A percentile compares a stretch with the other conserved stretches of the same genome.
Conservation (phyloP, 2,888 invertebrate genomes). For the Hymenopus coronatus region DNA sequence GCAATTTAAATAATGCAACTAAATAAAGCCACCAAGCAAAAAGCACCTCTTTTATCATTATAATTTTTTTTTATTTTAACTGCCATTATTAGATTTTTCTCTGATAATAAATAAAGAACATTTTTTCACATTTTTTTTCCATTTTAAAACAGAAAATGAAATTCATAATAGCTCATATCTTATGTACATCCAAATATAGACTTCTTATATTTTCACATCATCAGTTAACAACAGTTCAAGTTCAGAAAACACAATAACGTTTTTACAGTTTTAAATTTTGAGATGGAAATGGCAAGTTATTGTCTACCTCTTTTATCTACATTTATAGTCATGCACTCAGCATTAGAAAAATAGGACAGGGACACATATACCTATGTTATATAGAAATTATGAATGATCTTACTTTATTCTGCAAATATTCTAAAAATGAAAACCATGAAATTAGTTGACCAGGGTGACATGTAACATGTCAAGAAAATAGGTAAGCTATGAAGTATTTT, state of each 20-base stretch:
- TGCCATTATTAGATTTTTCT: neutral
- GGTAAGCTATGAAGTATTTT: neutral
- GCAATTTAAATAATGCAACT: constrained; percentile 4
- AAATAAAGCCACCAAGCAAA: constrained; percentile 2
- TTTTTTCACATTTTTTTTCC: neutral
- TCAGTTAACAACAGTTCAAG: neutral
- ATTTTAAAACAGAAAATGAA: neutral
- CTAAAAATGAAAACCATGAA: neutral
- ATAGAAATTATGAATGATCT: neutral
- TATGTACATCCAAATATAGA: neutral
- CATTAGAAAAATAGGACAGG: neutral
- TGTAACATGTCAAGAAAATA: neutral
- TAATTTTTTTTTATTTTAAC: neutral
- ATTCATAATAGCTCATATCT: neutral
- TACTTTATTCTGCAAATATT: neutral
- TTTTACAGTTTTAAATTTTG: neutral
- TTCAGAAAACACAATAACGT: neutral
- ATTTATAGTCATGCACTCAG: neutral
- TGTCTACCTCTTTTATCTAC: neutral
- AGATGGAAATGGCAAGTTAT: constrained; percentile 11
- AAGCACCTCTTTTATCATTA: neutral
- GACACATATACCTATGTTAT: neutral
- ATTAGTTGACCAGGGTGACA: neutral
- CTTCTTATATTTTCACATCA: neutral
- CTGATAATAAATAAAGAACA: neutral